phyloP scores from a whole-genome alignment of 2,888 invertebrate species.

The Tenodera sinensis region DNA sequence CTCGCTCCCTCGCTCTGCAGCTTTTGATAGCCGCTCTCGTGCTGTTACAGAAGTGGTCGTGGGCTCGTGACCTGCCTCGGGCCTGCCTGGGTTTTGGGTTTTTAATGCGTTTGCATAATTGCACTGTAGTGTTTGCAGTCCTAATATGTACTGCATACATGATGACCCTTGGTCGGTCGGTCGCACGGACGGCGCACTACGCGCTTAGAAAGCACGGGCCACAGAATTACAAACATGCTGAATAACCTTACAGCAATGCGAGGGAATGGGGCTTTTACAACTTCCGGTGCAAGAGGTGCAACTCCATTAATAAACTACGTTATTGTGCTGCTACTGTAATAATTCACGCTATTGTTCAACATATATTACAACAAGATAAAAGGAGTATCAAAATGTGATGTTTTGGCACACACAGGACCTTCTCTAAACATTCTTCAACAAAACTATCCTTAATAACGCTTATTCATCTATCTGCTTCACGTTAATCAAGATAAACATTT shows the following conservation, averaged over 20 bases:
- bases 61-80: neutral
- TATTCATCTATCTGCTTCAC: no score
- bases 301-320: neutral
- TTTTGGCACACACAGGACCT: no score
- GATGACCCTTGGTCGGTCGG: neutral
- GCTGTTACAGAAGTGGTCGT: neutral
- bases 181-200: neutral
- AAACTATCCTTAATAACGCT: no score
- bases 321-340: neutral
- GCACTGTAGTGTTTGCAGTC: neutral
- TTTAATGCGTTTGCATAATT: neutral
- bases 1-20: no score
- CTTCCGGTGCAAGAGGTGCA: neutral
- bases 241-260: neutral
- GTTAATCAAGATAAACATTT: no score
- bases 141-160: neutral
- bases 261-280: no score
- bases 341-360: neutral
- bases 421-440: no score
- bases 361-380: no score
- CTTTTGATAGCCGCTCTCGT: neutral
- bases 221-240: neutral
- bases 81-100: neutral
- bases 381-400: no score
- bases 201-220: neutral